Conservation (phyloP, 1,140 invertebrate species). For the Muscidifurax raptorellus region DNA sequence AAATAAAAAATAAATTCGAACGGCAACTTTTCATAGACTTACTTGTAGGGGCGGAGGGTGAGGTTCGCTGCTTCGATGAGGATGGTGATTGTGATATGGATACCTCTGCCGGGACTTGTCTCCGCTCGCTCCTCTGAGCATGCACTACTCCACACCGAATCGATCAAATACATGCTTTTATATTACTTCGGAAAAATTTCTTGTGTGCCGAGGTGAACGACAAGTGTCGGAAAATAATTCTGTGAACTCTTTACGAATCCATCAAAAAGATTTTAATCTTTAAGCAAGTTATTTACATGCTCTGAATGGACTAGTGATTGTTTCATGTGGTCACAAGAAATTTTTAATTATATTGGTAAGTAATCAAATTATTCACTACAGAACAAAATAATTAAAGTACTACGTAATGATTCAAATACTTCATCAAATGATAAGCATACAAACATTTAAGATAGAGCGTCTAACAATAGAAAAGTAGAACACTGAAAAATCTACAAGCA, state of each 20-base stretch:
- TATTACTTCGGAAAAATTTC: constrained; percentile 37
- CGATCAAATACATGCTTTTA: constrained; percentile 63
- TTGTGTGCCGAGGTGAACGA: background rate
- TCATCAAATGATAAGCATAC: background rate
- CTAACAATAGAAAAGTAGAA: background rate
- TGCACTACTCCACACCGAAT: constrained; percentile 68
- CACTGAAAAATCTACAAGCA: constrained; percentile 19
- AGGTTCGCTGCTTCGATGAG: constrained; percentile 61
- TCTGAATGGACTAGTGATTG: too few species aligned
- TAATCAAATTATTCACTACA: constrained; percentile 5
- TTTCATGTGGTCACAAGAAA: background rate
- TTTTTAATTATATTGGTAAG: background rate
- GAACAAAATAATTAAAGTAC: background rate
- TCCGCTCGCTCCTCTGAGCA: constrained; percentile 64
- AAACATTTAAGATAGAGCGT: background rate
- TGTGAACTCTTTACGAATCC: too few species aligned
- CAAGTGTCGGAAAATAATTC: background rate
- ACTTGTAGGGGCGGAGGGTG: constrained; percentile 64
- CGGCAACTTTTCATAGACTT: constrained; percentile 57
- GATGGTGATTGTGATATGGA: constrained; percentile 57
- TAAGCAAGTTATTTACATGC: too few species aligned
- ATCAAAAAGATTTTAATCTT: too few species aligned
- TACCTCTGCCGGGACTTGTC: constrained; percentile 60
- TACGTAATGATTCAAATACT: constrained; percentile 24
- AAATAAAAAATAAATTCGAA: background rate